These are phyloP conservation scores for Coilia nasus DNA, from an alignment of 2,797 vertebrate genomes.

Conservation along the genomic window DNA sequence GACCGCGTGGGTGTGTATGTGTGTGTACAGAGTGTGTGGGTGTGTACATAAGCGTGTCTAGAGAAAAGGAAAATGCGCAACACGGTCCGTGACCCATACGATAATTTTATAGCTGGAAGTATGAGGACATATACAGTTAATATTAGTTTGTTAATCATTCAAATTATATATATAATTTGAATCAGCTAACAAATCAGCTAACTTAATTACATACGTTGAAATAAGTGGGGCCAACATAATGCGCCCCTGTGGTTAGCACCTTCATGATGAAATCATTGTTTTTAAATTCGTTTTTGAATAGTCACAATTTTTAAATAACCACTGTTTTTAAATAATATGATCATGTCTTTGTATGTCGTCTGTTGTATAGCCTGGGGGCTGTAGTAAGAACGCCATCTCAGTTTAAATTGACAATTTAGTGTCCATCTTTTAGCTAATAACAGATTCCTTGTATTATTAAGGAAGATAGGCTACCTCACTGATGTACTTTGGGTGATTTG, in stretches of 20 bases:
- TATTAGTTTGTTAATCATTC: neutral
- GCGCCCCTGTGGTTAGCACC: neutral
- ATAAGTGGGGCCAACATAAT: neutral
- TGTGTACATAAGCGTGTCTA: conserved; percentile 50
- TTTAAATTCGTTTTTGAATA: neutral
- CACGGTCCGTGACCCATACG: conserved; percentile 47
- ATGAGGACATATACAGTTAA: neutral
- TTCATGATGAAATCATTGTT: neutral
- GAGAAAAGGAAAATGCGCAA: conserved; percentile 50
- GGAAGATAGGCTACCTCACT: neutral
- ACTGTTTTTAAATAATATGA: neutral
- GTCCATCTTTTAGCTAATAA: too few species aligned
- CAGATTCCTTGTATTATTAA: too few species aligned
- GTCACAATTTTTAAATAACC: neutral
- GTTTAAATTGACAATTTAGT: too few species aligned
- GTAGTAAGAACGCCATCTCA: too few species aligned
- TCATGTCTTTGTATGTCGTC: neutral
- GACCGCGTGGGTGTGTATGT: conserved; percentile 60
- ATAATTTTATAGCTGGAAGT: conserved; percentile 27
- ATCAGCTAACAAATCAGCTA: neutral
- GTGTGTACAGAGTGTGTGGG: conserved; percentile 49
- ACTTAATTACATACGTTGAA: neutral
- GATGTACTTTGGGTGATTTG: neutral
- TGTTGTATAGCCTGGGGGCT: too few species aligned
- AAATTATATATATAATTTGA: too few species aligned